phyloP scores from a whole-genome alignment of 2,888 invertebrate species.

The Eristalinus aeneus region DNA sequence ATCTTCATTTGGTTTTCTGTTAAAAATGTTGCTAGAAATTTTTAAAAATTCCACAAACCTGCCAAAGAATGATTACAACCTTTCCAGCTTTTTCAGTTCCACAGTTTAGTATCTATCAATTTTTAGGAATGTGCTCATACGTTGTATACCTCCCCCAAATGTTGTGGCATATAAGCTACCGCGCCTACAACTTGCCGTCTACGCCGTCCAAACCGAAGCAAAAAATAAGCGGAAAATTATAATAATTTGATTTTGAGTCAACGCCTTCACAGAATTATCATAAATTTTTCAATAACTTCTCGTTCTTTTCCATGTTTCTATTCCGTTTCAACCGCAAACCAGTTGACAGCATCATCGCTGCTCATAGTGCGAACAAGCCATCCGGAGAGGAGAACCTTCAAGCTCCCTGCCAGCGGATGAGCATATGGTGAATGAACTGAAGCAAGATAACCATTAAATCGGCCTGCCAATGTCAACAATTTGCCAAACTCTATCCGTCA shows the following conservation, averaged over 20 bases:
- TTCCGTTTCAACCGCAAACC: background rate
- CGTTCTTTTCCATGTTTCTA: background rate
- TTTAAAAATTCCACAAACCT: no score
- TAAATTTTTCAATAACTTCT: conserved; percentile 11
- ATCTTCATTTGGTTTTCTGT: no score
- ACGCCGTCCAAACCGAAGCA: background rate
- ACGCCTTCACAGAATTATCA: conserved; percentile 9
- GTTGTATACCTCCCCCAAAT: no score
- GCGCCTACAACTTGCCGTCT: background rate
- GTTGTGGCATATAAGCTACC: background rate
- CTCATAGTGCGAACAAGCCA: no score
- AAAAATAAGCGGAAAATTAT: background rate
- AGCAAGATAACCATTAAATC: background rate
- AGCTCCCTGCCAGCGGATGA: conserved; percentile 2
- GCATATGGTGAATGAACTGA: conserved; percentile 23
- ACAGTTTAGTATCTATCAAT: no score
- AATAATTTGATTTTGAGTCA: background rate
- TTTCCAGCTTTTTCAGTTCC: background rate
- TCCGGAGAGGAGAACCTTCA: background rate
- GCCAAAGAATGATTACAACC: no score
- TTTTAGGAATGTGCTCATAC: no score
- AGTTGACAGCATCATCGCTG: conserved; percentile 7
- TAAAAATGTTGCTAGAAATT: no score
- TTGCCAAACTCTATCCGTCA: background rate
- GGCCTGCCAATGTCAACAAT: conserved; percentile 6